Evolutionary conservation across 2,113 vertebrate species (phyloP).

Genomic region (Python bivittatus): DNA sequence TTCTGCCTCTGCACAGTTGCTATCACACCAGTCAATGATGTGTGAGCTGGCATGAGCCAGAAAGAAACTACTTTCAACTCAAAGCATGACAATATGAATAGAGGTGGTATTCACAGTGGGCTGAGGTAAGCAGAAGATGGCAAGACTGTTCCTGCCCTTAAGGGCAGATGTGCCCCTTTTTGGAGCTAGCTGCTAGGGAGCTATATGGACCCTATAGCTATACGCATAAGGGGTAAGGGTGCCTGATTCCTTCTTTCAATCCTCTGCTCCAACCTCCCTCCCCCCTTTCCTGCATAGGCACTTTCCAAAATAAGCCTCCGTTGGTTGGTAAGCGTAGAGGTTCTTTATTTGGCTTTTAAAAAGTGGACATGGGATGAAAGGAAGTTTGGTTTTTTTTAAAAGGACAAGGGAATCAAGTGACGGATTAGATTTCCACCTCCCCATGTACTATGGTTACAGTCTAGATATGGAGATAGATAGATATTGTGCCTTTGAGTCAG

Average conservation of each 20-base stretch:
- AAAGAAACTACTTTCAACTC: background rate
- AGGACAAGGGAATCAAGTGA: background rate
- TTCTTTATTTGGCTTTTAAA: background rate
- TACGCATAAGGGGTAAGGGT: background rate
- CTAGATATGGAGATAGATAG: background rate
- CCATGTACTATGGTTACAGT: background rate
- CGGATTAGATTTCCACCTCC: background rate
- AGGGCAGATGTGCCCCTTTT: background rate
- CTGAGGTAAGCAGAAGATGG: background rate
- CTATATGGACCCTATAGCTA: no score
- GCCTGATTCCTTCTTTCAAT: background rate
- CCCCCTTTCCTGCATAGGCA: background rate
- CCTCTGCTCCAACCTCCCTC: background rate
- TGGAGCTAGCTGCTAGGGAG: background rate
- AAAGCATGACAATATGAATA: background rate
- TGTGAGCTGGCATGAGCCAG: background rate
- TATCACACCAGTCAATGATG: background rate
- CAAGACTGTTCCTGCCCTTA: background rate
- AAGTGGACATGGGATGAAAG: background rate
- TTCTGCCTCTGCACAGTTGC: background rate
- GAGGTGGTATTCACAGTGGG: background rate
- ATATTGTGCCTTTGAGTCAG: background rate
- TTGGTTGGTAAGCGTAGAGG: background rate
- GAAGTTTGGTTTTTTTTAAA: background rate
- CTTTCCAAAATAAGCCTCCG: background rate